Conservation (phyloP, 2,888 invertebrate species). For the Synanthedon andrenaeformis region DNA sequence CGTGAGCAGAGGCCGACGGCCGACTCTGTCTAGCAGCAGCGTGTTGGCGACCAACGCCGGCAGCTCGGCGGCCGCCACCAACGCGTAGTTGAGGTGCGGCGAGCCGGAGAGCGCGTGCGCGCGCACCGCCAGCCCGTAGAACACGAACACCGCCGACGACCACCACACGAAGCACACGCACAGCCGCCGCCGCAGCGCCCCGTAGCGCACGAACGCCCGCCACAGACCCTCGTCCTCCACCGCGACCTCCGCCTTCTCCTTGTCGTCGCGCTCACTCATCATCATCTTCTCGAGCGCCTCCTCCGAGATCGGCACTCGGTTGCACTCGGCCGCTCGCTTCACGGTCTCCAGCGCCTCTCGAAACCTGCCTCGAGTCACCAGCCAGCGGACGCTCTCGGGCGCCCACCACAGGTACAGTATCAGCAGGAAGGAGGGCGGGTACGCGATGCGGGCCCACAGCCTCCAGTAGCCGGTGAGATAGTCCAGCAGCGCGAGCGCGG, state of each 20-base stretch:
- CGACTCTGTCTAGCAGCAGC: slow-evolving; percentile 50
- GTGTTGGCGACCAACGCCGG: slow-evolving; percentile 52
- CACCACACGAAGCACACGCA: slow-evolving; percentile 57
- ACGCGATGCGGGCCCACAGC: slow-evolving; percentile 74
- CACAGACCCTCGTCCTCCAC: slow-evolving; percentile 42
- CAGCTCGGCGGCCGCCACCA: slow-evolving; percentile 50
- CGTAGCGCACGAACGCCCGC: slow-evolving; percentile 42
- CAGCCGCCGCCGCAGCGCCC: slow-evolving; percentile 44
- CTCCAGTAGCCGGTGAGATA: slow-evolving; percentile 80
- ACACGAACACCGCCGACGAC: slow-evolving; percentile 57
- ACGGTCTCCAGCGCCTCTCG: slow-evolving; percentile 73
- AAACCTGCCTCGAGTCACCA: slow-evolving; percentile 74
- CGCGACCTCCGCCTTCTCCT: slow-evolving; percentile 22
- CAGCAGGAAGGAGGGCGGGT: slow-evolving; percentile 76
- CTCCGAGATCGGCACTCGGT: slow-evolving; percentile 60
- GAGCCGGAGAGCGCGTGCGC: slow-evolving; percentile 46
- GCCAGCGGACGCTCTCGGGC: slow-evolving; percentile 83
- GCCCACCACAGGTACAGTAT: slow-evolving; percentile 77
- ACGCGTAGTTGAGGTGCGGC: slow-evolving; percentile 46
- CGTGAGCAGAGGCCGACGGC: slow-evolving; percentile 48
- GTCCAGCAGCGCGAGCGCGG: slow-evolving; percentile 75
- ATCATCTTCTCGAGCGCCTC: slow-evolving; percentile 56
- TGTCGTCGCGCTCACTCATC: slow-evolving; percentile 28
- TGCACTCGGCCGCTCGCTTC: slow-evolving; percentile 71
- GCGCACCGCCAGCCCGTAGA: slow-evolving; percentile 57